Percentiles rank a stretch among this genome's conserved stretches.
phyloP scores from a whole-genome alignment of 2,797 vertebrate genomes.

The Clarias pachynema region DNA sequence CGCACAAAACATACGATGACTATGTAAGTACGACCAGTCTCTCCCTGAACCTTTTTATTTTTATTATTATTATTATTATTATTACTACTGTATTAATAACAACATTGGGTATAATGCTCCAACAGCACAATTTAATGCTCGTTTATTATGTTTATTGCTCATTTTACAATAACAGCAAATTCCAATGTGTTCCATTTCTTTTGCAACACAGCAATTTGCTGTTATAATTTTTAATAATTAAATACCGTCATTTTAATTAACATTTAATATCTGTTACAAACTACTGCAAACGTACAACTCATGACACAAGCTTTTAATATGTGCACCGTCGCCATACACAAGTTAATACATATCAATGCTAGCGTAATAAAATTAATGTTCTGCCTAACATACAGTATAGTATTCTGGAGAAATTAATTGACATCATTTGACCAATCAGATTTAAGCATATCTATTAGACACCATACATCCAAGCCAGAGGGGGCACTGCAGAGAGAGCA shows the following conservation, averaged over 20 bases:
- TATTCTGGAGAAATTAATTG: neutral
- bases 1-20: conserved; percentile 91
- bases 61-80: conserved; percentile 45
- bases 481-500: neutral
- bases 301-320: neutral
- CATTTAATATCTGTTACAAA: neutral
- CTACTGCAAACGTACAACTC: neutral
- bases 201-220: neutral
- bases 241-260: neutral
- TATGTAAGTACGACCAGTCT: conserved; percentile 85
- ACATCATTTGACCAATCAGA: neutral
- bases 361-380: neutral
- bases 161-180: neutral
- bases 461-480: neutral
- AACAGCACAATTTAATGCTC: neutral
- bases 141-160: neutral
- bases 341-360: neutral
- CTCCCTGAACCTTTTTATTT: conserved; percentile 46
- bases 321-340: neutral
- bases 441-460: neutral
- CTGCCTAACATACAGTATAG: neutral
- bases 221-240: neutral
- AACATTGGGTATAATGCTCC: neutral
- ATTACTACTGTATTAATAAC: conserved; percentile 31
- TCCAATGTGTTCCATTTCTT: neutral